These are phyloP conservation scores for Sebastiscus tertius DNA, from an alignment of 2,797 vertebrate genomes.

Conservation along the genomic window DNA sequence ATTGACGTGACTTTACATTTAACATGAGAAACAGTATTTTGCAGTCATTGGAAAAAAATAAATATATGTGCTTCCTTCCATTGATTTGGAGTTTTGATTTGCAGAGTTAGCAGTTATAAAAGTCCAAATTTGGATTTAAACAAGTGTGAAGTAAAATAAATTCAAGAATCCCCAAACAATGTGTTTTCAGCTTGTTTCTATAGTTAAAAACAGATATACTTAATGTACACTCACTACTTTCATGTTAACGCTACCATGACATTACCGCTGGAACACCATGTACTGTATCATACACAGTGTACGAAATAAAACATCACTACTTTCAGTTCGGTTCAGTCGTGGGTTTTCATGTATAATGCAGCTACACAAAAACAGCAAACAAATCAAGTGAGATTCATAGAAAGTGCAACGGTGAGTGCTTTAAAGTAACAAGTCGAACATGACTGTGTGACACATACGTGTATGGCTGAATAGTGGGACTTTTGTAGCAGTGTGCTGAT, in stretches of 20 bases:
- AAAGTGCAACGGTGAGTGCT: not conserved
- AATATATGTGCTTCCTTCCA: too few species aligned
- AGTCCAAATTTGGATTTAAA: too few species aligned
- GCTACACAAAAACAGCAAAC: slow-evolving; percentile 1
- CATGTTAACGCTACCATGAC: not conserved
- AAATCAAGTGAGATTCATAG: not conserved
- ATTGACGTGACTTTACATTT: accelerated
- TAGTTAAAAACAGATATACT: not conserved
- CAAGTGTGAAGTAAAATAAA: too few species aligned
- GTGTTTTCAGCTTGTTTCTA: too few species aligned
- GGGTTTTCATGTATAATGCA: not conserved
- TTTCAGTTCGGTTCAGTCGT: not conserved
- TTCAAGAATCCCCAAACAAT: too few species aligned
- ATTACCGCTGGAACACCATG: not conserved
- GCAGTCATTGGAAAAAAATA: too few species aligned
- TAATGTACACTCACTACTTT: not conserved
- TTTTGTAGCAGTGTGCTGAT: slow-evolving; percentile 32
- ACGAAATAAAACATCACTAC: not conserved
- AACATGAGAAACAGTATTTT: too few species aligned
- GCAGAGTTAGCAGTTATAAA: too few species aligned
- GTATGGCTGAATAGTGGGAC: slow-evolving; percentile 1
- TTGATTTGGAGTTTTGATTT: too few species aligned
- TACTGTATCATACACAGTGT: not conserved
- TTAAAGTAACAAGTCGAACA: slow-evolving; percentile 6
- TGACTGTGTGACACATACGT: slow-evolving; percentile 16